Conservation (phyloP, 2,797 vertebrate genomes). For the Monodelphis domestica region DNA sequence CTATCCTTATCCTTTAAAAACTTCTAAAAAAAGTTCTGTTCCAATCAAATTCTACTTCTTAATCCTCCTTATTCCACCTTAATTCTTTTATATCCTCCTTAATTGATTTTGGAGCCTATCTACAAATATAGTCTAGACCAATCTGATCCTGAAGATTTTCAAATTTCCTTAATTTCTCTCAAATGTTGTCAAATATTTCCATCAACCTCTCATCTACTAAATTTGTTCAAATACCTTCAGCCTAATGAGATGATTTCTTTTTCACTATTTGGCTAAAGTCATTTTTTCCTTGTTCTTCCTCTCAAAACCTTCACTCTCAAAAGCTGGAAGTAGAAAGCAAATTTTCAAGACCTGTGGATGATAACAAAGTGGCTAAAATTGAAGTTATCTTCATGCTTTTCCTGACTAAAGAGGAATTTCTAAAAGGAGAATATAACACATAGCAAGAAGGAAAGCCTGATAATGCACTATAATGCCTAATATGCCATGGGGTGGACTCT, state of each 20-base stretch:
- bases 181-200: not conserved
- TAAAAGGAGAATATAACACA: not conserved
- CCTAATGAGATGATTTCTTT: not conserved
- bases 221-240: not conserved
- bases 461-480: not conserved
- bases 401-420: not conserved
- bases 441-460: not conserved
- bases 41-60: not conserved
- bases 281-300: not conserved
- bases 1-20: not conserved
- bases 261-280: not conserved
- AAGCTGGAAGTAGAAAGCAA: not conserved
- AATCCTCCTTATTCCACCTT: not conserved
- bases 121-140: not conserved
- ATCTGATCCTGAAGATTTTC: not conserved
- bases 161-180: not conserved
- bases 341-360: not conserved
- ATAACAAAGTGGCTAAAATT: not conserved
- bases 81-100: not conserved
- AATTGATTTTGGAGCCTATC: not conserved
- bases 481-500: not conserved
- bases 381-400: not conserved
- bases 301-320: not conserved
- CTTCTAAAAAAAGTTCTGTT: not conserved
- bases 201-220: not conserved